A percentile compares a stretch with the other conserved stretches of the same genome.
Conservation (phyloP, 2,888 invertebrate genomes). For the Lapara coniferarum region DNA sequence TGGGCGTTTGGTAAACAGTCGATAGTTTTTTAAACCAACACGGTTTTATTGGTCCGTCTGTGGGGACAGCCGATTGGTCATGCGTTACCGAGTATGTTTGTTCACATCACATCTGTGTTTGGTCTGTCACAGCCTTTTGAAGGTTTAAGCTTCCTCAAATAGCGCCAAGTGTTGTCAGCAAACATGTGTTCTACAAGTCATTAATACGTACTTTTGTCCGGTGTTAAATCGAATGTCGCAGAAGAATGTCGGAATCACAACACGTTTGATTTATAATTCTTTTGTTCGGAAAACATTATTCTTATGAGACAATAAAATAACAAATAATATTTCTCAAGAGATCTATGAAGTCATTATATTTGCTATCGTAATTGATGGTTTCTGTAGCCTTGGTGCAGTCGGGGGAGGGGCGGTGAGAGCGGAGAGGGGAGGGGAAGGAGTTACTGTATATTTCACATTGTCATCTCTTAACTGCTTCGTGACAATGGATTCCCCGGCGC, state of each 20-base stretch:
- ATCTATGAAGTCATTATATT: slow-evolving; percentile 16
- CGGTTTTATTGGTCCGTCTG: slow-evolving; percentile 62
- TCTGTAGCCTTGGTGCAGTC: slow-evolving; percentile 2
- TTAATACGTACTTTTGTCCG: slow-evolving; percentile 45
- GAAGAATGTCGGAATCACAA: not conserved
- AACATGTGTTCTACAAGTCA: slow-evolving; percentile 60
- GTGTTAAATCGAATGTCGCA: slow-evolving; percentile 20
- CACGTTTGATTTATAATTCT: slow-evolving; percentile 13
- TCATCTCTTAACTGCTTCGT: slow-evolving; percentile 18
- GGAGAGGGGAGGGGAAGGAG: not conserved
- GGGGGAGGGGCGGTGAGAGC: not conserved
- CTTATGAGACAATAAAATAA: slow-evolving; percentile 19
- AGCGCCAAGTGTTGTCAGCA: slow-evolving; percentile 64
- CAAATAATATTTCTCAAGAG: slow-evolving; percentile 15
- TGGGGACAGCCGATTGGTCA: slow-evolving; percentile 63
- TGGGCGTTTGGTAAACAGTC: slow-evolving; percentile 52
- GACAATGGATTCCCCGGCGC: slow-evolving; percentile 39
- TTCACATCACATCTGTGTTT: slow-evolving; percentile 78
- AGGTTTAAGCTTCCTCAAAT: slow-evolving; percentile 71
- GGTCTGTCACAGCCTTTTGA: slow-evolving; percentile 74
- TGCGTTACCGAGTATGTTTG: slow-evolving; percentile 64
- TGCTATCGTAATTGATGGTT: slow-evolving; percentile 8
- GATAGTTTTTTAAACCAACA: slow-evolving; percentile 62
- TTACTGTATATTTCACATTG: slow-evolving; percentile 20
- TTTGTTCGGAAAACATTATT: slow-evolving; percentile 17